Percentiles rank a stretch among this genome's conserved stretches.
Evolutionary conservation across 2,888 invertebrate genomes (phyloP).

Genomic region (Hololepta plana): DNA sequence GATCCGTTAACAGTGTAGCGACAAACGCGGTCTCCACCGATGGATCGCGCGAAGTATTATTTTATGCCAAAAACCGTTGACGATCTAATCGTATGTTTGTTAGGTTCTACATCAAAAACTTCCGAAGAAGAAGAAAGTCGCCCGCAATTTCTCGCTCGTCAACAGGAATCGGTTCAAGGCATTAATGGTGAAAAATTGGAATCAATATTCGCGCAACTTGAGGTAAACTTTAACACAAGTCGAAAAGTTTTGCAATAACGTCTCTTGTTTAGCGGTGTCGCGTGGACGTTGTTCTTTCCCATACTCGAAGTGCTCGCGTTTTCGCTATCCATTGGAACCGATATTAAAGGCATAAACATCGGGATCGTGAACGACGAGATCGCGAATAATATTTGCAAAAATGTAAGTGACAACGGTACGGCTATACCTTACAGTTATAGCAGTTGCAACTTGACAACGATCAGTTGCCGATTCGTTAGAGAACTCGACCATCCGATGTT

Average conservation of each 20-base stretch:
- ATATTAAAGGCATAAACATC: slow-evolving; percentile 50
- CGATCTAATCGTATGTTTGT: too few species aligned
- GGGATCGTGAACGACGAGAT: slow-evolving; percentile 68
- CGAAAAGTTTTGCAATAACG: neutral
- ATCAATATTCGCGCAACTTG: slow-evolving; percentile 15
- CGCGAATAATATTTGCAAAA: slow-evolving; percentile 15
- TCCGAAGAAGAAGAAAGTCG: too few species aligned
- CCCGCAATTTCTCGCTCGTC: too few species aligned
- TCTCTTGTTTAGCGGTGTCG: slow-evolving; percentile 40
- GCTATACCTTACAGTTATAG: slow-evolving; percentile 22
- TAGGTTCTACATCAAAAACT: too few species aligned
- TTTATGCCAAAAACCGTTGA: too few species aligned
- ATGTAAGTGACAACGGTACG: slow-evolving; percentile 16
- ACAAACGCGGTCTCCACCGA: slow-evolving; percentile 4
- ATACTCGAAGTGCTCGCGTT: slow-evolving; percentile 63
- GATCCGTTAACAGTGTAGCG: slow-evolving; percentile 9
- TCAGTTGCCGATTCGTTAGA: slow-evolving; percentile 43
- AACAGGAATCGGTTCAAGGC: slow-evolving; percentile 14
- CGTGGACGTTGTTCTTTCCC: slow-evolving; percentile 69
- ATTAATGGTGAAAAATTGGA: slow-evolving; percentile 17
- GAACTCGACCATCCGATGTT: slow-evolving; percentile 38
- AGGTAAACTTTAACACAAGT: slow-evolving; percentile 8
- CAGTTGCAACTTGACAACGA: slow-evolving; percentile 33
- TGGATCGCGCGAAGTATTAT: slow-evolving; percentile 3
- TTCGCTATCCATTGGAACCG: slow-evolving; percentile 61